Base-by-base conservation (phyloP, 1,140 invertebrate genomes). In the Grapholita molesta region DNA sequence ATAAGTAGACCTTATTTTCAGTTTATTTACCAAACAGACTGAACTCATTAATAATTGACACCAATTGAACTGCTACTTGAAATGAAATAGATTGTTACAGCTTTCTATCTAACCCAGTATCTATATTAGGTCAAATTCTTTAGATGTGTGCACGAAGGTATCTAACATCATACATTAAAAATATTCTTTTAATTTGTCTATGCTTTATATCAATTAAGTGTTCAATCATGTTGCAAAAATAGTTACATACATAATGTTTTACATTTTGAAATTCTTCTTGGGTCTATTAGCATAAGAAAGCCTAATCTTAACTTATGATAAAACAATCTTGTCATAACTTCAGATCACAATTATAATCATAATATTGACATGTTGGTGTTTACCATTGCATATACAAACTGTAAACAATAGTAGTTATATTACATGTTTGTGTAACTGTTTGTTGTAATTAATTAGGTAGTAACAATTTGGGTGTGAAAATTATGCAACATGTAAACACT, bases 381-480 rank as follows among this genome's bases (percentile, higher is more conserved):
- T 61, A 61, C 55, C 24, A 61, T 28, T 61, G 25, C n/a, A 28
- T 61, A 25, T 28, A 8, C 23, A 9, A 9, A 61, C 11, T 32
- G 55, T 61, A 61, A 61, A 61, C 55, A 61, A 15, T 61, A 61
- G 55, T 61, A n/a, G n/a, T n/a, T n/a, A n/a, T n/a, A 61, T 61
- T 61, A 61, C 25, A 61, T 28, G 25, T n/a, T 30, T 15, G 12
- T 15, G 28, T 61, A 61, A 61, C 30, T 25, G 1, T 28, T 28
- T 48, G 53, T 57, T 35, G 21, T 35, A 64, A 18, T 12, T 35
- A 33, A 33, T 32, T 61, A 57, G 9, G 7, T 78, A 76, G 77
- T 74, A 21, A 69, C 52, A 67, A 71, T 42, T 70, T 15, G 65
- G 12, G 28, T 69, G 64, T 73, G 67, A 68, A 65, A 52, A 73